Evolutionary conservation across 2,888 invertebrate species (phyloP).

Genomic region (Colostygia pectinataria): DNA sequence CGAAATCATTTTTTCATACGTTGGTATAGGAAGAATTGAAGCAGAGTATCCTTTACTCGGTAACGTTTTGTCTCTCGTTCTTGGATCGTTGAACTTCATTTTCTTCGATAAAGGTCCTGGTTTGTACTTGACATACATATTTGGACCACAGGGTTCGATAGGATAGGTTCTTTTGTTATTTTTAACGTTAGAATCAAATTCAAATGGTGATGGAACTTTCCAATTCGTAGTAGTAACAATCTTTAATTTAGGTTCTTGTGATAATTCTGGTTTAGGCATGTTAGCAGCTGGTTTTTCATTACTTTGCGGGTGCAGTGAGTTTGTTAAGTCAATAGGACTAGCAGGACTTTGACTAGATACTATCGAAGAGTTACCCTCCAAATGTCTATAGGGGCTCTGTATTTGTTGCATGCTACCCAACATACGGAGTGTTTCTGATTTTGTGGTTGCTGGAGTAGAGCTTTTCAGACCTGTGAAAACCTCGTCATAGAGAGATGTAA

Average conservation of each 20-base stretch:
- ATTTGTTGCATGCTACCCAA: constrained; percentile 3
- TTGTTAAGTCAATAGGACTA: not conserved
- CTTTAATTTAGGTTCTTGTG: too few relatives aligned
- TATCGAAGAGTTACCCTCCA: not conserved
- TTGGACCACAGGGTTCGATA: not conserved
- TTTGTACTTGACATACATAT: constrained; percentile 6
- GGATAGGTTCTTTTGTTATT: not conserved
- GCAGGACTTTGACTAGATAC: not conserved
- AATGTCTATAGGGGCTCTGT: constrained; percentile 1
- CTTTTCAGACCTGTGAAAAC: not conserved
- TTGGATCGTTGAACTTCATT: not conserved
- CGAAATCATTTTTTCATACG: constrained; percentile 42
- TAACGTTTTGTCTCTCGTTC: not conserved
- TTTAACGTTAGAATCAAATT: not conserved
- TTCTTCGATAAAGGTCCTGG: constrained; percentile 28
- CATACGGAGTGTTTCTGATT: constrained; percentile 16
- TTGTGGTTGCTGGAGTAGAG: constrained; percentile 1
- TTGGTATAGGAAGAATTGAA: constrained; percentile 61
- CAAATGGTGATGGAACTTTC: not conserved
- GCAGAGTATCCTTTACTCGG: constrained; percentile 49
- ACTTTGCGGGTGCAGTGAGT: not conserved
- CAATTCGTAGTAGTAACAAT: not conserved
- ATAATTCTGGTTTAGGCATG: not conserved
- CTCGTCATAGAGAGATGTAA: not conserved
- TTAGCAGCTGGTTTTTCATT: not conserved